Base-by-base conservation (phyloP, 2,113 vertebrate genomes). In the Gymnarchus niloticus region DNA sequence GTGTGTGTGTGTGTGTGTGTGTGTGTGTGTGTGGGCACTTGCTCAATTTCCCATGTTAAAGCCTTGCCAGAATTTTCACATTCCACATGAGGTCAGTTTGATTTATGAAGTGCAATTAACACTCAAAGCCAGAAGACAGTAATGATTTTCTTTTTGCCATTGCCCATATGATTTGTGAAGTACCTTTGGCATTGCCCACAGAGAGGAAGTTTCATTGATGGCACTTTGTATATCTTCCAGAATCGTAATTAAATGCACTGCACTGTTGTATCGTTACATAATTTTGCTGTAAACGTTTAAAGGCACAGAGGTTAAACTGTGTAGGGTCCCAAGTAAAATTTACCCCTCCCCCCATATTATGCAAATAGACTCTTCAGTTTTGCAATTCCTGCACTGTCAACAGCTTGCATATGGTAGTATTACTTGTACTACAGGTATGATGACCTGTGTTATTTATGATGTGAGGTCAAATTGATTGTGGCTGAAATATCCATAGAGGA, bases 401-500 rank as follows among this genome's bases (percentile, higher is more conserved):
- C 33, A 73, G 65, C 33, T 73, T 73, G 41, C 65, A 37, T 33
- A 73, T 12, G 7, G 65, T 41, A 73, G 14, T 73, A 17, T 73
- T 86, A 83, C 88, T 88, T 52, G 6, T 65, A 77, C 84, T 19
- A 78, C n/a, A n/a, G n/a, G 91, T 92, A 77, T 28, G 87, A 88
- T 92, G 91, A 95, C 93, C 95, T 94, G 92, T 91, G 90, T 93
- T 94, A 92, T 93, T 95, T 94, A 94, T 90, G 91, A 92, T 88
- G 87, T 89, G 91, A 91, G 86, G 17, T 88, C 90, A 93, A n/a
- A n/a, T n/a, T n/a, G n/a, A n/a, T n/a, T n/a, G n/a, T n/a, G n/a
- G n/a, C n/a, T n/a, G n/a, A n/a, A n/a, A n/a, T n/a, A n/a, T n/a
- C n/a, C n/a, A n/a, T n/a, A n/a, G n/a, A n/a, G n/a, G n/a, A n/a